Conservation (phyloP, 2,113 vertebrate genomes). For the Eurypyga helias region DNA sequence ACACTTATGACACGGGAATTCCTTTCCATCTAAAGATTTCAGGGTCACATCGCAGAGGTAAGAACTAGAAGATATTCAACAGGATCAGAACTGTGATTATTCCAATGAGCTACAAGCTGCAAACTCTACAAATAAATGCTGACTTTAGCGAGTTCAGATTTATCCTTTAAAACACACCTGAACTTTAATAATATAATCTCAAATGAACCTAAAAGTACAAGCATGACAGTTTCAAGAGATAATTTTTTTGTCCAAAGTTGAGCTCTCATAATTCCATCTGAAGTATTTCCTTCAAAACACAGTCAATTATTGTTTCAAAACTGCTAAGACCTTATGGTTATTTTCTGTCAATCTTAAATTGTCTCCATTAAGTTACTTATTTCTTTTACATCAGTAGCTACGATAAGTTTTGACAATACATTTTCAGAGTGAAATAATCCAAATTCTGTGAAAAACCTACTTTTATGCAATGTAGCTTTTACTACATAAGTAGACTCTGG, state of each 20-base stretch:
- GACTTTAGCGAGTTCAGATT: not conserved
- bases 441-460: not conserved
- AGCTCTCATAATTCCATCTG: not conserved
- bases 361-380: not conserved
- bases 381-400: not conserved
- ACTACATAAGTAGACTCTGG: rapidly evolving
- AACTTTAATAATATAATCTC: not conserved
- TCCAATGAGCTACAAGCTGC: not conserved
- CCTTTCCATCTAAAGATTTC: constrained; percentile 92
- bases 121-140: not conserved
- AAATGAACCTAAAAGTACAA: not conserved
- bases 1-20: constrained; percentile 95
- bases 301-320: not conserved
- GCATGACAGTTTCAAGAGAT: not conserved
- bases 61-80: constrained; percentile 77
- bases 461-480: not conserved
- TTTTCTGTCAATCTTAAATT: not conserved
- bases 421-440: not conserved
- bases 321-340: not conserved
- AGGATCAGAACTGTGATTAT: constrained; percentile 11
- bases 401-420: not conserved
- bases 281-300: not conserved
- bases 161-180: not conserved
- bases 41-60: constrained; percentile 93
- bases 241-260: not conserved